phyloP scores from a whole-genome alignment of 2,888 invertebrate genomes.

The Drosophila barbarae region DNA sequence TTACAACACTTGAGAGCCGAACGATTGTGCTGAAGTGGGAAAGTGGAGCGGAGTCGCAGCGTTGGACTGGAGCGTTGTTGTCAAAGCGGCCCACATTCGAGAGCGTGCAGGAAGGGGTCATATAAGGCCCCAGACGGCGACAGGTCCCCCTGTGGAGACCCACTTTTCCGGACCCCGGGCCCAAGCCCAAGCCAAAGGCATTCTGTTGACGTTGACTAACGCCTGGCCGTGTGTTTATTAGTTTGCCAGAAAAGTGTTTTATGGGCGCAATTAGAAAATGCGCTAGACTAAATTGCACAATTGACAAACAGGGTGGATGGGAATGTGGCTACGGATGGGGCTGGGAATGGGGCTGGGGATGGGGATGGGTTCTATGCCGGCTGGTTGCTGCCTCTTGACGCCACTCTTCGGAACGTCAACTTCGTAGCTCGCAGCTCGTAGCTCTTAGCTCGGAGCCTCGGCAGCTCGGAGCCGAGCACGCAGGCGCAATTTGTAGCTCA shows the following conservation, averaged over 20 bases:
- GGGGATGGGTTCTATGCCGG: constrained; percentile 25
- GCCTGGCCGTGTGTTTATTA: constrained; percentile 63
- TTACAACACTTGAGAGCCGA: constrained; percentile 63
- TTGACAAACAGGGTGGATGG: constrained; percentile 53
- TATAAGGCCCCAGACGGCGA: constrained; percentile 32
- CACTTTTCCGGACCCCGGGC: constrained; percentile 11
- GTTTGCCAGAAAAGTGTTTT: constrained; percentile 69
- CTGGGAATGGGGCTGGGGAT: constrained; percentile 2
- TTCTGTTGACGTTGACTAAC: constrained; percentile 61
- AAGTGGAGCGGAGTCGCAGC: constrained; percentile 22
- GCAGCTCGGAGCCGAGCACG: constrained; percentile 60
- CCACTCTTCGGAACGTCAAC: constrained; percentile 8
- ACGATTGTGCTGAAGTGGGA: constrained; percentile 57
- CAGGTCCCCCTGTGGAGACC: constrained; percentile 24
- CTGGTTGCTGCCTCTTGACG: constrained; percentile 14
- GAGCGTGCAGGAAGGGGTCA: constrained; percentile 26
- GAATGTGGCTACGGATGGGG: background rate
- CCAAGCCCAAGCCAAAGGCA: constrained; percentile 24
- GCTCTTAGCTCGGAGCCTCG: constrained; percentile 24
- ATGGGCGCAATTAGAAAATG: constrained; percentile 69
- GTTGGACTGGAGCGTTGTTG: constrained; percentile 10
- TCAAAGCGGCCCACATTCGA: constrained; percentile 42
- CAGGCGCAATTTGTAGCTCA: constrained; percentile 78
- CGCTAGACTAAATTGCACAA: constrained; percentile 69
- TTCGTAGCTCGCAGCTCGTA: background rate